Evolutionary conservation across 2,888 invertebrate genomes (phyloP), one percentile per base, ranked within the genome.

Genomic region (Chesias legatella): DNA sequence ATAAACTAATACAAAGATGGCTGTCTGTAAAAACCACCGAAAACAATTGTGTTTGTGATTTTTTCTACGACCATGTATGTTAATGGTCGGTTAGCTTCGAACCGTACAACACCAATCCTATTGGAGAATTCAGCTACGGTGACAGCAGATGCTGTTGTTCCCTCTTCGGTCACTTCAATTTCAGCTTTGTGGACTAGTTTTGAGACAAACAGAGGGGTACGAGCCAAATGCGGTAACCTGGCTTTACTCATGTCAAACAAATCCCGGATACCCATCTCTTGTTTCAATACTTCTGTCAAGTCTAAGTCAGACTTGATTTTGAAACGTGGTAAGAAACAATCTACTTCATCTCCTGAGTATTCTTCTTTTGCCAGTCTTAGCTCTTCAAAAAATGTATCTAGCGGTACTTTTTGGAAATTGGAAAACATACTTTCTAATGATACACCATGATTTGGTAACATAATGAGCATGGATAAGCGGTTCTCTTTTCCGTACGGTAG

Each of bases 131-230:
- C 82, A 0, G 78, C 77, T 1, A 67, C 67, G 0, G 93, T 90
- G 0, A 90, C 91, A 0, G 90, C 93, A 0, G 91, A 80, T 0
- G 94, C 94, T 13, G 90, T 89, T 0, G 94, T 94, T 0, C 94
- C 94, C 46, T 93, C 90, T 65, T 94, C 94, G 7, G 91, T 91
- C 0, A 94, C 94, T 57, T 93, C 92, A 51, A 94, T 92, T 56
- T 90, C 90, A 1, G 94, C 92, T 63, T 92, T 92, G 61, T 94
- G 94, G 2, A 93, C 78, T 1, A 93, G 73, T 38, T 89, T 83
- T 0, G 91, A 89, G 0, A 94, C 84, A 66, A 79, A 89, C 39
- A 91, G 61, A 1, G 89, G 79, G 6, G 80, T 74, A 0, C 79
- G 68, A 4, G 89, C 82, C 56, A 94, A 89, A 7, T 77, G 68